Evolutionary conservation across 2,888 invertebrate species (phyloP), one percentile per base, ranked within the genome.

Genomic region (Stegophylla sp.): DNA sequence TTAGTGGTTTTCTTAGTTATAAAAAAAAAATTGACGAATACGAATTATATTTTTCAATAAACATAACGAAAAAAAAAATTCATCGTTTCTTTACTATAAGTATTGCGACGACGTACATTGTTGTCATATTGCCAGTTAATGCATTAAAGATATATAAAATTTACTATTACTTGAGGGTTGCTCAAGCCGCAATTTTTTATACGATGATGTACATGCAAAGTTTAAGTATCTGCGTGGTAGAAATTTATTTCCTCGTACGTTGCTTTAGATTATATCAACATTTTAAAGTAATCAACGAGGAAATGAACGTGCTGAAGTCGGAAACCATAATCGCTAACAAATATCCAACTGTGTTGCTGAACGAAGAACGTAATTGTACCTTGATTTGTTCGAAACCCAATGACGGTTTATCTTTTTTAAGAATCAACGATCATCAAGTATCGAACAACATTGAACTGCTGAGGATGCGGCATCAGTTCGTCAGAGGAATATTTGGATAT

Each of bases 141-240:
- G 10, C 53, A 23, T 13, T 12, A 1, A 34, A 66, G 5, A 12
- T 76, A 3, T 53, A 56, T 41, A 41, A 53, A 12, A 64, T 76
- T 59, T 15, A 73, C 13, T 12, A 59, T 43, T 15, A 17, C 1
- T 9, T 28, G 7, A 0, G 7, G 3, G 9, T 23, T 0, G 9
- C 12, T 3, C 3, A 15, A 1, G 12, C 10, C 0, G 43, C 72
- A 4, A 17, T 83, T 12, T 43, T 83, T n/a, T 73, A 64, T 15
- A 15, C 66, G 15, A 26, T 26, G 17, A 81, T 82, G 81, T 82
- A 83, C 67, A 26, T 59, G 7, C 83, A 83, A 23, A 82, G 81
- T 41, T n/a, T 76, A 28, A 81, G 71, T 10, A 66, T 74, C n/a
- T 81, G 82, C 7, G 63, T 26, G 15, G 48, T 34, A 17, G 83